These are phyloP conservation scores for Scaptomyza montana DNA, from an alignment of 1,140 invertebrate genomes.

Conservation along the genomic window DNA sequence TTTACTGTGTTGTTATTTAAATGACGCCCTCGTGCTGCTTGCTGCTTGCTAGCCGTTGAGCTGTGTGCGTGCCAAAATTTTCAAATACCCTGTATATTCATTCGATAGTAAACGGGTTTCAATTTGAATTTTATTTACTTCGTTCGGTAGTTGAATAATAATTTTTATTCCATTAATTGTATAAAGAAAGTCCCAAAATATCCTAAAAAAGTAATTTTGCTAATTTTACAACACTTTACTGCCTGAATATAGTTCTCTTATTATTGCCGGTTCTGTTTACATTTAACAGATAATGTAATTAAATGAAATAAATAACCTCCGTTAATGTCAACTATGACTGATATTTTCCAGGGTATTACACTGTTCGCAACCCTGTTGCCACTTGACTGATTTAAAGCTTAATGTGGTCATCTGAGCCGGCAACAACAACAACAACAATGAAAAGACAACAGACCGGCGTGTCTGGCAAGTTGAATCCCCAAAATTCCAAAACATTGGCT, in stretches of 20 bases:
- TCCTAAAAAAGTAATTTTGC: no score
- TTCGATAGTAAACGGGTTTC: no score
- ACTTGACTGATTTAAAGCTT: constrained; percentile 33
- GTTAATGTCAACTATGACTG: background rate
- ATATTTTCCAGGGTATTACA: constrained; percentile 13
- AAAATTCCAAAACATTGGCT: constrained; percentile 63
- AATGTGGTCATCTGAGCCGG: constrained; percentile 65
- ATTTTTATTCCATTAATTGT: no score
- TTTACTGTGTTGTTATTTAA: constrained; percentile 78
- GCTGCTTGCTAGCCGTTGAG: background rate
- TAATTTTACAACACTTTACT: no score
- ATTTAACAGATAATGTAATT: no score
- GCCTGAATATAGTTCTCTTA: no score
- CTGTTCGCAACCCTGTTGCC: background rate
- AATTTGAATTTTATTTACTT: no score
- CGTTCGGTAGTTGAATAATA: no score
- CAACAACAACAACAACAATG: constrained; percentile 45
- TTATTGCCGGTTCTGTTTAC: no score
- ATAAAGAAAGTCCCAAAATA: no score
- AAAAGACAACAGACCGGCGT: constrained; percentile 47
- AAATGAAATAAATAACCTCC: no score
- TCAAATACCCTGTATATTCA: constrained; percentile 15
- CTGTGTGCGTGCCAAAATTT: constrained; percentile 59
- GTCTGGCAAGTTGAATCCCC: constrained; percentile 62
- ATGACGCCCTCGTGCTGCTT: constrained; percentile 60